These are phyloP conservation scores for Drosophila sp. DNA, from an alignment of 1,140 invertebrate genomes.

Conservation along the genomic window DNA sequence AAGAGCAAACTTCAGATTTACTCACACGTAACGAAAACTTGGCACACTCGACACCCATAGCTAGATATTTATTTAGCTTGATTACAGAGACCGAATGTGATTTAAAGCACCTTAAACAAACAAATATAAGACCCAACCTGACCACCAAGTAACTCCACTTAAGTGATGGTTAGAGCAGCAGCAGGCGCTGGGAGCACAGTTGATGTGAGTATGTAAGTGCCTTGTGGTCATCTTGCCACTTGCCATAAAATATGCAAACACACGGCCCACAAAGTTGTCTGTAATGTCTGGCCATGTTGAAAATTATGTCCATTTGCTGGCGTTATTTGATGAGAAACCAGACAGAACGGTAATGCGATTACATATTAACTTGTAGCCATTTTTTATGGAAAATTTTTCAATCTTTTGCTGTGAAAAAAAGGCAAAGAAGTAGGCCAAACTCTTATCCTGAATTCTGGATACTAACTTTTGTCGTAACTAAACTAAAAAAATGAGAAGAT, in stretches of 20 bases:
- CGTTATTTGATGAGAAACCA: conserved; percentile 11
- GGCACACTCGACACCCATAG: conserved; percentile 40
- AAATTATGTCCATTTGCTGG: conserved; percentile 13
- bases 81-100: conserved; percentile 75
- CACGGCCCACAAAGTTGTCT: conserved; percentile 40
- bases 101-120: conserved; percentile 74
- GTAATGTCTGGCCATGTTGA: conserved; percentile 27
- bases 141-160: conserved; percentile 10
- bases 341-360: neutral
- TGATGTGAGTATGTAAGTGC: conserved; percentile 19
- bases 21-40: conserved; percentile 57
- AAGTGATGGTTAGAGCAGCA: neutral
- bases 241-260: conserved; percentile 59
- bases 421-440: too few species aligned
- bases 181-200: neutral
- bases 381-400: neutral
- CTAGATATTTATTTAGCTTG: conserved; percentile 72
- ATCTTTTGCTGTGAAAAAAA: too few species aligned
- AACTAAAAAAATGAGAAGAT: too few species aligned
- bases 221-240: conserved; percentile 33
- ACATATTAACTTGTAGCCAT: neutral
- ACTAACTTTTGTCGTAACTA: too few species aligned
- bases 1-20: conserved; percentile 47
- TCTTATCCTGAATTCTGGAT: too few species aligned
- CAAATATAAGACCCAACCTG: conserved; percentile 33